Evolutionary conservation across 2,113 vertebrate species (phyloP).

Genomic region (Lagopus leucura): DNA sequence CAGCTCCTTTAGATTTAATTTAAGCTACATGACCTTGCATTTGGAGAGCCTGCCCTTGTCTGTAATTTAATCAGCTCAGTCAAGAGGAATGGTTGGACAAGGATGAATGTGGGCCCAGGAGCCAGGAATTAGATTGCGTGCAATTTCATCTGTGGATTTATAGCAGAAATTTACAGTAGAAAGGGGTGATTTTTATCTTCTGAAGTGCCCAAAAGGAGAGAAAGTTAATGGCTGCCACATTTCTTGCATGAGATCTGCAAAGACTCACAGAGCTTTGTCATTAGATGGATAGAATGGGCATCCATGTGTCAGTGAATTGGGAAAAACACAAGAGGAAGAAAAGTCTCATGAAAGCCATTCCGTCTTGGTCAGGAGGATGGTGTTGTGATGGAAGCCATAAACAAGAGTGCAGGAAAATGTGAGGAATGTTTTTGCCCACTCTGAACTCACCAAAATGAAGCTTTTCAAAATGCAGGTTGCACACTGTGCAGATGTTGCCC

Average conservation of each 20-base stretch:
- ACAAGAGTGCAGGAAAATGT: not conserved
- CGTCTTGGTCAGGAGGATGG: not conserved
- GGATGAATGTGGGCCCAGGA: constrained; percentile 41
- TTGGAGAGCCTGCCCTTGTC: constrained; percentile 49
- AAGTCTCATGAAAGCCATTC: not conserved
- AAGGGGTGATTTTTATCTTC: constrained; percentile 41
- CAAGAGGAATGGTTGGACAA: constrained; percentile 57
- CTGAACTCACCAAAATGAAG: not conserved
- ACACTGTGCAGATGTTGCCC: not conserved
- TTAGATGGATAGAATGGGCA: constrained; percentile 5
- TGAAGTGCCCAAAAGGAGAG: not conserved
- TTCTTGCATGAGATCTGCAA: constrained; percentile 21
- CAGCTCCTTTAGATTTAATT: constrained; percentile 57
- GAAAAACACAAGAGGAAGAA: not conserved
- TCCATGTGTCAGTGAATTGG: not conserved
- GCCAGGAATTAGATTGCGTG: constrained; percentile 58
- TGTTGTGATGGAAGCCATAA: not conserved
- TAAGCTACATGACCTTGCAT: constrained; percentile 54
- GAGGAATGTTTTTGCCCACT: not conserved
- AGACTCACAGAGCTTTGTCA: not conserved
- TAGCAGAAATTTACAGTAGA: constrained; percentile 54
- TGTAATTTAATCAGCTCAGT: constrained; percentile 62
- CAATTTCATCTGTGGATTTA: constrained; percentile 63
- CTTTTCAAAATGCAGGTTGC: not conserved
- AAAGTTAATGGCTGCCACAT: constrained; percentile 35